phyloP scores from a whole-genome alignment of 2,888 invertebrate genomes.

The Ellobium chinense region DNA sequence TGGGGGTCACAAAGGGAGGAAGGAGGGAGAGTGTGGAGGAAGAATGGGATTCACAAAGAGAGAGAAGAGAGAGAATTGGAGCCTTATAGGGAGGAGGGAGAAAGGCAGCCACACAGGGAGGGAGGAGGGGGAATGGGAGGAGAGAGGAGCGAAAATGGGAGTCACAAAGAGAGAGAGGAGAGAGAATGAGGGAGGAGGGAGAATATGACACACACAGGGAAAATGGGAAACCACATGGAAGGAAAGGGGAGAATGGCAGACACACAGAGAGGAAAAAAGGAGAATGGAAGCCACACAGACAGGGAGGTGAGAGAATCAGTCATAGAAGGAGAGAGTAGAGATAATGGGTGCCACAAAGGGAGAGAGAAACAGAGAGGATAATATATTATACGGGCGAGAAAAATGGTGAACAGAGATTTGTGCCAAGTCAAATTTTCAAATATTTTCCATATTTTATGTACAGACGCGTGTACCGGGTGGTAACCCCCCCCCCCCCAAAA shows the following conservation, averaged over 20 bases:
- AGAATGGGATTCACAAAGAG: not conserved
- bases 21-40: not conserved
- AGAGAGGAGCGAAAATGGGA: slow-evolving; percentile 11
- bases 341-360: slow-evolving; percentile 8
- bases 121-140: not conserved
- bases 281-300: slow-evolving; percentile 5
- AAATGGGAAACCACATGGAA: not conserved
- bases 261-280: slow-evolving; percentile 17
- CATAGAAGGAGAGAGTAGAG: too few relatives aligned
- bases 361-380: not conserved
- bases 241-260: not conserved
- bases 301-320: too few relatives aligned
- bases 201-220: not conserved
- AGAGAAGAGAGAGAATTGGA: not conserved
- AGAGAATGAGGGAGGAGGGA: slow-evolving; percentile 8
- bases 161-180: slow-evolving; percentile 27
- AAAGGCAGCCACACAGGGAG: not conserved
- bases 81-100: not conserved
- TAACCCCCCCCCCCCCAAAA: too few relatives aligned
- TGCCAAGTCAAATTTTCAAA: too few relatives aligned
- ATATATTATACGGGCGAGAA: not conserved
- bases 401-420: not conserved
- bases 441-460: too few relatives aligned
- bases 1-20: not conserved
- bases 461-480: too few relatives aligned